Evolutionary conservation across 2,797 vertebrate genomes (phyloP), one percentile per base, ranked within the genome.

Genomic region (Sebastiscus albofasciatus): DNA sequence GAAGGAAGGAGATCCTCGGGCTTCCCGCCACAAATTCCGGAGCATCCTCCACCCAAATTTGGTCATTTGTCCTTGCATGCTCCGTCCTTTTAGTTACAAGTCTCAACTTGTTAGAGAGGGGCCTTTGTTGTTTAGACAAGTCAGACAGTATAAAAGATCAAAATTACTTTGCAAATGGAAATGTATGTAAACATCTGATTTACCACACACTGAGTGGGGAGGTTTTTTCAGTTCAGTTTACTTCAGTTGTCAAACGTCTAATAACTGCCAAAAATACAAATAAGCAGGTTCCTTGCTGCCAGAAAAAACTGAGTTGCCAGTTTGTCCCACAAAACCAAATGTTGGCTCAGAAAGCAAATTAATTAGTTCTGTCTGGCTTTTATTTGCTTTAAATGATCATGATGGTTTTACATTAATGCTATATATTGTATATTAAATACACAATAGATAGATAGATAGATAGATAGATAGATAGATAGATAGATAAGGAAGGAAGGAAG

Each of bases 1-100:
- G 90, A 93, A 91, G 90, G 82, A 93, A 85, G 75, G 6, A 34
- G 29, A 77, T 74, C 5, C 55, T 9, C 2, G 22, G n/a, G 31
- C 33, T 80, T 81, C 18, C 34, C 2, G 70, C 66, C 69, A 5
- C 81, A 12, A 3, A 42, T 54, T 83, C 87, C 86, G 33, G 13
- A 64, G 49, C 52, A 69, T 72, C 59, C 59, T 22, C 24, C 42
- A 8, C 27, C 73, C 89, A 89, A 73, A 86, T 89, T 77, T 79
- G 77, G 89, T 81, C 58, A 81, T 69, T 20, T 73, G 39, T 61
- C 34, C 13, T 70, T 5, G 2, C 2, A 4, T 24, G 5, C 8
- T 16, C 26, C 2, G 2, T 52, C 26, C 22, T 16, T 59, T 49
- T 4, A 56, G 54, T 9, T 26, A 66, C 26, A 67, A 39, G 49